phyloP scores from a whole-genome alignment of 2,888 invertebrate species.

The Hesperia comma region DNA sequence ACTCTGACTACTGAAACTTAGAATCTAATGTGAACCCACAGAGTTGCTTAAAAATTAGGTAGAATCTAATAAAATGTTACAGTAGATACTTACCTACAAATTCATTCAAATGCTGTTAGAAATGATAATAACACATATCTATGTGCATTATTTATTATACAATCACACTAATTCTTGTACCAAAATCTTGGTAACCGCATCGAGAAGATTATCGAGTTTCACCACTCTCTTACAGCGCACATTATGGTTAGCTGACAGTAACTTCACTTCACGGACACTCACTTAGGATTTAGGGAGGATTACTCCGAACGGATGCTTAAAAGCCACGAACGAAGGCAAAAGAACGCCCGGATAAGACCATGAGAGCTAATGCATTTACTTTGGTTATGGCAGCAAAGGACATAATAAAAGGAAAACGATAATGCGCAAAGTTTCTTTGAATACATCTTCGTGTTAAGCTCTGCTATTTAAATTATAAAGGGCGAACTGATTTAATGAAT shows the following conservation, averaged over 20 bases:
- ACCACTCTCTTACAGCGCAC: neutral
- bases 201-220: neutral
- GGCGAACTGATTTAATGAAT: no score
- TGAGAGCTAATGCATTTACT: constrained; percentile 32
- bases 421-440: constrained; percentile 20
- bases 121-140: no score
- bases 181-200: neutral
- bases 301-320: constrained; percentile 41
- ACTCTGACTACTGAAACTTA: no score
- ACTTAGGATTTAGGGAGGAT: constrained; percentile 44
- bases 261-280: constrained; percentile 35
- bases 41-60: no score
- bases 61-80: no score
- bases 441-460: constrained; percentile 1
- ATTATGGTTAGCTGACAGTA: constrained; percentile 1
- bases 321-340: constrained; percentile 38
- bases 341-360: constrained; percentile 33
- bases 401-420: constrained; percentile 31
- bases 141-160: no score
- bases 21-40: no score
- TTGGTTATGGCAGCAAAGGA: constrained; percentile 13
- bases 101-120: no score
- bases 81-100: no score
- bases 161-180: no score
- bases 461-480: no score